phyloP scores from a whole-genome alignment of 2,888 invertebrate genomes.

The Lacanobia wlatinum region DNA sequence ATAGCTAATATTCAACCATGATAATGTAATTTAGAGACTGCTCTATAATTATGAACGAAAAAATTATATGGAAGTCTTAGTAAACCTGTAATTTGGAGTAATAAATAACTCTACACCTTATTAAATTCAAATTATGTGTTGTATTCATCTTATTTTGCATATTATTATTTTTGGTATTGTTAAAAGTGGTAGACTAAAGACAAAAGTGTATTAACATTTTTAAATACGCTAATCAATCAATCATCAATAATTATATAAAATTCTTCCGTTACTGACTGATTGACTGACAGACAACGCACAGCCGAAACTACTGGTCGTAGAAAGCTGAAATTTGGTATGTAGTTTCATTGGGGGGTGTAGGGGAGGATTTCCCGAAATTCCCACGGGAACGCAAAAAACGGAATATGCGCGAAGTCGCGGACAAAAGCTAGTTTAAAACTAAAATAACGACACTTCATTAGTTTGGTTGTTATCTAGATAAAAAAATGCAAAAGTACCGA shows the following conservation, averaged over 20 bases:
- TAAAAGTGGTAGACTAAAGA: neutral
- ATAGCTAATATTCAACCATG: constrained; percentile 6
- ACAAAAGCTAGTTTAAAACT: neutral
- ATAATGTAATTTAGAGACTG: constrained; percentile 21
- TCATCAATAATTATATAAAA: too few species aligned
- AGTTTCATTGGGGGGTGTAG: too few species aligned
- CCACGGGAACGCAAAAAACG: too few species aligned
- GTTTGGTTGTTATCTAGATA: neutral
- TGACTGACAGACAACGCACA: too few species aligned
- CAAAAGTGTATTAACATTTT: neutral
- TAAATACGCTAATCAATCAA: neutral
- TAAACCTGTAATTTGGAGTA: constrained; percentile 49
- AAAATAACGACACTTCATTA: too few species aligned
- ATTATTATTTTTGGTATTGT: constrained; percentile 1
- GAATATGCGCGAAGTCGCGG: too few species aligned
- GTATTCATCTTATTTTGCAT: constrained; percentile 25
- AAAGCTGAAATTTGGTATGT: too few species aligned
- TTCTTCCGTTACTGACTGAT: too few species aligned
- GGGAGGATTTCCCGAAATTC: too few species aligned
- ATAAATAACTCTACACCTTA: constrained; percentile 49
- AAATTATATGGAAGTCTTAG: constrained; percentile 19
- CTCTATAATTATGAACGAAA: constrained; percentile 39
- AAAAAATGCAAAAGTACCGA: neutral
- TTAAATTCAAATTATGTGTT: constrained; percentile 26
- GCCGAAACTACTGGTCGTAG: too few species aligned